Percentiles rank a stretch among this genome's conserved stretches.
phyloP scores from a whole-genome alignment of 2,113 vertebrate genomes.

The Hylia prasina region DNA sequence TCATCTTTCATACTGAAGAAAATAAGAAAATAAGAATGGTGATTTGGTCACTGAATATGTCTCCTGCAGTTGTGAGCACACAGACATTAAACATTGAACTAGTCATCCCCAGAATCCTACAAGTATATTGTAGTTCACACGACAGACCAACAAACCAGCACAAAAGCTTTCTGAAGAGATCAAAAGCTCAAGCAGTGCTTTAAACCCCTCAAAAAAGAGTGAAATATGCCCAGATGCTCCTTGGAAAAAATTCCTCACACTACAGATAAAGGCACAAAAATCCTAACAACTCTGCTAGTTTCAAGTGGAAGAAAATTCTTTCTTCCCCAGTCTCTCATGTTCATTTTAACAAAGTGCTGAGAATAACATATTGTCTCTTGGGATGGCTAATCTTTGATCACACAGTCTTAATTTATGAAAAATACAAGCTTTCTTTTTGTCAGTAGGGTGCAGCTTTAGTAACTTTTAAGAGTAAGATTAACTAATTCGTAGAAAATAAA shows the following conservation, averaged over 20 bases:
- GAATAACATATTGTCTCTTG: neutral
- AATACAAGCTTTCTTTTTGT: neutral
- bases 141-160: neutral
- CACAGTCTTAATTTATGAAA: neutral
- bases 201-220: neutral
- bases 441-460: neutral
- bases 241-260: neutral
- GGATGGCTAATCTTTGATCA: neutral
- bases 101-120: neutral
- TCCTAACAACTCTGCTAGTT: neutral
- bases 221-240: neutral
- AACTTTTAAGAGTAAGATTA: neutral
- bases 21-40: neutral
- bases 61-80: neutral
- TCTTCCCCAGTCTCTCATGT: neutral
- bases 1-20: neutral
- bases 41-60: neutral
- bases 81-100: neutral
- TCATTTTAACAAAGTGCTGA: neutral
- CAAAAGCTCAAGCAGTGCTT: neutral
- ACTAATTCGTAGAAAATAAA: neutral
- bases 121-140: neutral
- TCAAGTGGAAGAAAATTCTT: neutral
- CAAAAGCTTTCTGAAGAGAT: neutral
- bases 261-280: neutral